These are phyloP conservation scores for Diplosoma virens DNA, from an alignment of 23 tunicate genomes.

Conservation along the genomic window DNA sequence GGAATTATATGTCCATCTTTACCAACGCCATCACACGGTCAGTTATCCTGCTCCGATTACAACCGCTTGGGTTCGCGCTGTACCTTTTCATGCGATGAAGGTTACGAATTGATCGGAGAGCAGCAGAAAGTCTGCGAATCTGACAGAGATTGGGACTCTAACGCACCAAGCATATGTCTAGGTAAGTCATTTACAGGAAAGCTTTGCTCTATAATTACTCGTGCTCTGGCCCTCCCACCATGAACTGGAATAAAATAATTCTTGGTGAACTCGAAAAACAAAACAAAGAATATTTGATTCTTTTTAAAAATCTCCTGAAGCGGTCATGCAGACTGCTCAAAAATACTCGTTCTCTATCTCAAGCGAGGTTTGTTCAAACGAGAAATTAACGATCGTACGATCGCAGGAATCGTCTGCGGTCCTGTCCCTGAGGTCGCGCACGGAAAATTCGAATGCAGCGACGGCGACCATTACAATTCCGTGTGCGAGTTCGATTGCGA, in stretches of 20 bases:
- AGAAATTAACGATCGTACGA: no score
- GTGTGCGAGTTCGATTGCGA: slow-evolving; percentile 63
- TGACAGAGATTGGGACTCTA: slow-evolving; percentile 20
- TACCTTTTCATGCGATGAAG: slow-evolving; percentile 49
- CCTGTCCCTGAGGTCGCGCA: slow-evolving; percentile 19
- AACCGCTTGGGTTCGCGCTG: slow-evolving; percentile 70
- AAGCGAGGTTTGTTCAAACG: no score
- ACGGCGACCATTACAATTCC: slow-evolving; percentile 48
- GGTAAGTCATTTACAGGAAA: slow-evolving; percentile 24
- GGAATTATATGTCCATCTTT: slow-evolving; percentile 17
- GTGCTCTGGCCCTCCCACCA: no score
- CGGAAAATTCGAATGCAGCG: slow-evolving; percentile 36
- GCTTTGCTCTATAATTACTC: no score
- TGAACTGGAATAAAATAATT: no score
- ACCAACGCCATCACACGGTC: slow-evolving; percentile 47
- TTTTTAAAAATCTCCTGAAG: no score
- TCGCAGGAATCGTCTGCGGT: slow-evolving; percentile 55
- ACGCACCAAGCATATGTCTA: slow-evolving; percentile 16
- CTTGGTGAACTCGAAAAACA: no score
- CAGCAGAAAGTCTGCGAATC: slow-evolving; percentile 16
- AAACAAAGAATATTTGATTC: no score
- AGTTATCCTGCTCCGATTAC: slow-evolving; percentile 36
- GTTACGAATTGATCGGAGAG: slow-evolving; percentile 61
- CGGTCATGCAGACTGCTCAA: no score
- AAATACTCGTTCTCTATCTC: no score